Base-by-base conservation (phyloP, 2,888 invertebrate genomes). In the Lasioglossum villosulum region DNA sequence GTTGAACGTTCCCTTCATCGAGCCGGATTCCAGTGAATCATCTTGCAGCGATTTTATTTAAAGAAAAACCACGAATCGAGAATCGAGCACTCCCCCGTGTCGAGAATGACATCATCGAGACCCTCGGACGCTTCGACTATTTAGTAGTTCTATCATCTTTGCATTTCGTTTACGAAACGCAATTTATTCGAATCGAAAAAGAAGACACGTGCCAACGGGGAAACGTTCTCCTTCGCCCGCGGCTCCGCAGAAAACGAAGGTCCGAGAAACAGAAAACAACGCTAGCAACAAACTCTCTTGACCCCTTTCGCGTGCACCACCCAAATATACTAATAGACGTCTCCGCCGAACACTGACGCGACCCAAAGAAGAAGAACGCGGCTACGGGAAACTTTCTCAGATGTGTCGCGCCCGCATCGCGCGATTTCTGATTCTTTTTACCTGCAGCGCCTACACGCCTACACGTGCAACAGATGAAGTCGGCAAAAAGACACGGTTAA, bases 21-120 rank as follows among this genome's bases (percentile, higher is more conserved):
- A 34, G 39, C 59, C 74, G 70, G 30, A 83, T 78, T 83, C 77
- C 84, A 83, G 48, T 34, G 83, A 71, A 63, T 78, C 77, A 74
- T 74, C 39, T 4, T 23, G 23, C 37, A 39, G 37, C 74, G 83
- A 12, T 73, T 82, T 83, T 83, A 83, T 84, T 84, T 83, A 74
- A 82, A 84, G 83, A 77, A 71, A 77, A 83, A 84, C 73, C 83
- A 82, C 82, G 82, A 12, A 76, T 73, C 45, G 56, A 52, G 82
- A 12, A 76, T 73, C 45, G 56, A 52, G 59, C 27, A 48, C 48
- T 72, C 39, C 39, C 42, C 39, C 70, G 30, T 63, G 34, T 37
- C 34, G 45, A 52, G 27, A 80, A 75, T 52, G 48, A 70, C 72
- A 72, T 63, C 75, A 75, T 27, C 48, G 6, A 19, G 52, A 68